These are phyloP conservation scores for Acanthiza pusilla DNA, from an alignment of 2,797 vertebrate species.

Conservation along the genomic window DNA sequence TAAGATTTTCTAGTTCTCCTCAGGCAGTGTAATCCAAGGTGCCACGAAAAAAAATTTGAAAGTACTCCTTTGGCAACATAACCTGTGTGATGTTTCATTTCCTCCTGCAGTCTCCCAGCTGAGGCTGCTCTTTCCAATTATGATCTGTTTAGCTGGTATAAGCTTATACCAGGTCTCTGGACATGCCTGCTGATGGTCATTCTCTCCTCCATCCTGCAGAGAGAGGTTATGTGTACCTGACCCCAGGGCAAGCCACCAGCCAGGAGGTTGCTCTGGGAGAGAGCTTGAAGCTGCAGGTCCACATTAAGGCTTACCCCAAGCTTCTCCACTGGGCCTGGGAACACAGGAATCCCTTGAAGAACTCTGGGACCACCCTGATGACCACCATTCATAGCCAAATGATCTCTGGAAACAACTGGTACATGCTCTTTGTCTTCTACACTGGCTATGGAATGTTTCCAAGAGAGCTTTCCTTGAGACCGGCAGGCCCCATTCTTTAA, in stretches of 20 bases:
- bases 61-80: neutral
- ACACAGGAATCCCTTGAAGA: conserved; percentile 41
- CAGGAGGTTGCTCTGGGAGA: conserved; percentile 79
- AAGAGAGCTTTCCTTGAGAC: neutral
- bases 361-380: neutral
- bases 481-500: neutral
- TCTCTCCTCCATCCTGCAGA: conserved; percentile 74
- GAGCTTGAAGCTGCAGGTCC: conserved; percentile 78
- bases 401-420: conserved; percentile 61
- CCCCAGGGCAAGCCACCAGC: conserved; percentile 73
- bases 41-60: neutral
- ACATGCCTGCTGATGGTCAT: neutral
- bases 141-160: neutral
- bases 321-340: conserved; percentile 70
- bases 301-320: conserved; percentile 85
- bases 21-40: neutral
- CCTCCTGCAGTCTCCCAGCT: neutral
- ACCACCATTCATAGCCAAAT: neutral
- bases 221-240: conserved; percentile 81
- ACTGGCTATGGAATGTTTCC: neutral
- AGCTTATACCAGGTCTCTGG: neutral
- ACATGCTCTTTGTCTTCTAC: neutral
- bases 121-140: neutral
- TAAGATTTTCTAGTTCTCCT: neutral
- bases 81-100: neutral